Evolutionary conservation across 2,797 vertebrate species (phyloP).

Genomic region (Crocidura indochinensis): DNA sequence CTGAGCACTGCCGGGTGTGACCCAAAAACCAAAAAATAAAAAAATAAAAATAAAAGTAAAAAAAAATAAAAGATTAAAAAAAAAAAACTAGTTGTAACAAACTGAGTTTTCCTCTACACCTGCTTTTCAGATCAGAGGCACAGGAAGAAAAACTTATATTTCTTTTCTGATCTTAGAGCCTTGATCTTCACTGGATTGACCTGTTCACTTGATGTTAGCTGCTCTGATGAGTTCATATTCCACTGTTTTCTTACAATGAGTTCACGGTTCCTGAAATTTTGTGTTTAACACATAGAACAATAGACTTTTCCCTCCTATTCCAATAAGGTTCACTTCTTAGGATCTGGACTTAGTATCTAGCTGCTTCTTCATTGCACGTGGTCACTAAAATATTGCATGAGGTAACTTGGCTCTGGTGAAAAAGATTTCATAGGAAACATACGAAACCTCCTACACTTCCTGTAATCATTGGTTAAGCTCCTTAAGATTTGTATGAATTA

Average conservation of each 20-base stretch:
- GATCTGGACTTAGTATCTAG: not conserved
- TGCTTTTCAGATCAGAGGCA: not conserved
- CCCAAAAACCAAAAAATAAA: too few relatives aligned
- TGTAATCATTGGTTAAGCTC: not conserved
- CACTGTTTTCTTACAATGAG: not conserved
- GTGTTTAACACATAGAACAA: not conserved
- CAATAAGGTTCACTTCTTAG: slow-evolving; percentile 3
- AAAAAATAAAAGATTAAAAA: too few relatives aligned
- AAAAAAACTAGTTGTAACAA: too few relatives aligned
- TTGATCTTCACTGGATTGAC: not conserved
- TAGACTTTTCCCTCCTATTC: not conserved
- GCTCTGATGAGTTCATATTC: not conserved
- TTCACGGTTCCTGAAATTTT: not conserved
- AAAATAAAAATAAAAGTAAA: too few relatives aligned
- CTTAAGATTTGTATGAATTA: not conserved
- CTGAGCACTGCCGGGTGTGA: too few relatives aligned
- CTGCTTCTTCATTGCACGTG: not conserved
- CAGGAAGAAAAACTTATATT: not conserved
- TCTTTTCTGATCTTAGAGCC: too few relatives aligned
- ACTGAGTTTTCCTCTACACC: not conserved
- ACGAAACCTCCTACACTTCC: not conserved
- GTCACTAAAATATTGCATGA: not conserved
- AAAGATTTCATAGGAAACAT: not conserved
- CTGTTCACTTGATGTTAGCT: not conserved
- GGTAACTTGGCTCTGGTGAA: not conserved